Conservation (phyloP, 2,888 invertebrate species). For the Pammene fasciana region DNA sequence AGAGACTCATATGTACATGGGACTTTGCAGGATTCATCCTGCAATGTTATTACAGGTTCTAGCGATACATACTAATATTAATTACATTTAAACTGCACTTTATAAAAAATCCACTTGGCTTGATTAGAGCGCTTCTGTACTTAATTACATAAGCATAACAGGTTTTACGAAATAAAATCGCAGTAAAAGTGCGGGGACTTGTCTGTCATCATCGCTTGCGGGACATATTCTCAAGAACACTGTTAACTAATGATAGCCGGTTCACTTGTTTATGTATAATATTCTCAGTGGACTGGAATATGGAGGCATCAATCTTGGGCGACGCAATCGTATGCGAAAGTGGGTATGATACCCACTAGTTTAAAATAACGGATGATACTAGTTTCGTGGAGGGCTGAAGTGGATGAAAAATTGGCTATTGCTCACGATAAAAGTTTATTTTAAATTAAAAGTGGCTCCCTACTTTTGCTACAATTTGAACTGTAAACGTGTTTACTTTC, state of each 20-base stretch:
- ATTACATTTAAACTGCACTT: conserved; percentile 41
- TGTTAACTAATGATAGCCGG: conserved; percentile 47
- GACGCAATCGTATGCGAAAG: conserved; percentile 18
- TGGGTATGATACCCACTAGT: conserved; percentile 6
- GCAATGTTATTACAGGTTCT: conserved; percentile 40
- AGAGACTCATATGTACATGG: not conserved
- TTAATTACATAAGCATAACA: conserved; percentile 43
- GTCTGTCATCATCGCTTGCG: conserved; percentile 32
- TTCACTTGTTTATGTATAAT: conserved; percentile 38
- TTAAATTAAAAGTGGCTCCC: too few relatives aligned
- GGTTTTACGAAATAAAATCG: conserved; percentile 40
- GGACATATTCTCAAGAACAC: conserved; percentile 22
- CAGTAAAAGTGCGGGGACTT: conserved; percentile 39
- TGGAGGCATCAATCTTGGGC: conserved; percentile 23
- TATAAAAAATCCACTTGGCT: conserved; percentile 38
- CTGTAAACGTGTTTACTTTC: too few relatives aligned
- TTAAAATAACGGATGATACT: conserved; percentile 25
- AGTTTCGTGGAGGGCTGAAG: conserved; percentile 25
- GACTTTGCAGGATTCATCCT: not conserved
- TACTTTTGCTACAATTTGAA: too few relatives aligned
- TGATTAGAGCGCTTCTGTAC: conserved; percentile 42
- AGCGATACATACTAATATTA: conserved; percentile 42
- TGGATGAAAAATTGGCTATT: conserved; percentile 20
- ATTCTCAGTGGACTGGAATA: conserved; percentile 9
- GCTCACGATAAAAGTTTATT: not conserved